phyloP scores from a whole-genome alignment of 2,797 vertebrate species.

The Anas acuta region DNA sequence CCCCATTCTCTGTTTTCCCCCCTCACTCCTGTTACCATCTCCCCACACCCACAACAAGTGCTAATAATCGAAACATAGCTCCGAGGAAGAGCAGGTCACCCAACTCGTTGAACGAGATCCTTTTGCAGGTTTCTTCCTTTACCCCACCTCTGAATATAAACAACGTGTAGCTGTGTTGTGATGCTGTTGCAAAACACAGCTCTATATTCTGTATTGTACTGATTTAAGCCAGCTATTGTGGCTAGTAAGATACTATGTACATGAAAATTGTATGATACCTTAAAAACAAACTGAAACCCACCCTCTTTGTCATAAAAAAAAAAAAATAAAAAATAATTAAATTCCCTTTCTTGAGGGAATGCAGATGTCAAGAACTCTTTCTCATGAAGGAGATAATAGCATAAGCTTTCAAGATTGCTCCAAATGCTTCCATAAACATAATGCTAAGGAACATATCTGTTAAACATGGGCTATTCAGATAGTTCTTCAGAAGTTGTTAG shows the following conservation, averaged over 20 bases:
- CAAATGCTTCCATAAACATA: not conserved
- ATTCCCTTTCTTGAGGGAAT: not conserved
- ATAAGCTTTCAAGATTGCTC: not conserved
- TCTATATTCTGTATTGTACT: not conserved
- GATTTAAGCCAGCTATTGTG: not conserved
- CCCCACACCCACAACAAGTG: not conserved
- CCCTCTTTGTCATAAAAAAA: not conserved
- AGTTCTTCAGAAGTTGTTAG: not conserved
- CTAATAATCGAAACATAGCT: constrained; percentile 38
- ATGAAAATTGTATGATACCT: not conserved
- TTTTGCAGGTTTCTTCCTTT: constrained; percentile 3
- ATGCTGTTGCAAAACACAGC: not conserved
- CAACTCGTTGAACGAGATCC: constrained; percentile 7
- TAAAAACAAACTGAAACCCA: not conserved
- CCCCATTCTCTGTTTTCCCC: not conserved
- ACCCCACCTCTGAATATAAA: constrained; percentile 33
- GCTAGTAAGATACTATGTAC: not conserved
- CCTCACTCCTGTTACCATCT: not conserved
- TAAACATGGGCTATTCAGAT: not conserved
- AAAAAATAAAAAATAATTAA: not conserved
- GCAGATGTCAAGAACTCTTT: not conserved
- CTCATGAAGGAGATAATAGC: not conserved
- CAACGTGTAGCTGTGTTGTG: not conserved
- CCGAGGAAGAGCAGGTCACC: constrained; percentile 1
- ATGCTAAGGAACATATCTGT: not conserved